Base-by-base conservation (phyloP, 2,797 vertebrate genomes). In the Megaceryle alcyon region DNA sequence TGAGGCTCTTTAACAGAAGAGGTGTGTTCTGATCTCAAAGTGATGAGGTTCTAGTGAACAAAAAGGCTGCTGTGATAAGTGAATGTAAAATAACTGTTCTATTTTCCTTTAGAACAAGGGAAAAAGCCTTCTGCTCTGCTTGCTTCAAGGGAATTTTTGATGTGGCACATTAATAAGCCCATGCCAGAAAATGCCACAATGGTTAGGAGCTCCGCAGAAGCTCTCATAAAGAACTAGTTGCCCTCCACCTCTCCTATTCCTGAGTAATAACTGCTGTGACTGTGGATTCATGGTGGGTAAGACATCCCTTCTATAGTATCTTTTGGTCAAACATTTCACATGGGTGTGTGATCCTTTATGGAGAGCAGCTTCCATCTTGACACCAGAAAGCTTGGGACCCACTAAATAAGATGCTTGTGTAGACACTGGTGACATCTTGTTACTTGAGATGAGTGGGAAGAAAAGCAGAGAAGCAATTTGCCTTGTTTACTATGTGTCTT, bases 31-130 rank as follows among this genome's bases (percentile, higher is more conserved):
- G 46, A 48, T 94, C 77, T 90, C 46, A 54, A 39, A 88, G 77
- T 80, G 54, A 39, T 41, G 46, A 76, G n/a, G 28, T 77, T n/a
- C 26, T 35, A 15, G 49, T 25, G 49, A 81, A 91, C 73, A 90
- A 69, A 86, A 89, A 77, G 57, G 35, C 64, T 69, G 20, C 75
- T 92, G 60, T 85, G 79, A 25, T 68, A 65, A 75, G 61, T 37
- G 22, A 92, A 64, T 63, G 65, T 87, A 31, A 85, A 83, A n/a
- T 77, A 92, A 90, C 46, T 76, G 33, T 87, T 65, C 60, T 81
- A 7, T 75, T 92, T 91, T 65, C 44, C 53, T 10, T 25, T 44
- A 78, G 28, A 91, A 70, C 13, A 87, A 82, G 26, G 39, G n/a
- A 6, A 57, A 85, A 48, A 86, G 31, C 16, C 26, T 86, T 56